phyloP scores from a whole-genome alignment of 2,888 invertebrate species.

The Crioceris asparagi region DNA sequence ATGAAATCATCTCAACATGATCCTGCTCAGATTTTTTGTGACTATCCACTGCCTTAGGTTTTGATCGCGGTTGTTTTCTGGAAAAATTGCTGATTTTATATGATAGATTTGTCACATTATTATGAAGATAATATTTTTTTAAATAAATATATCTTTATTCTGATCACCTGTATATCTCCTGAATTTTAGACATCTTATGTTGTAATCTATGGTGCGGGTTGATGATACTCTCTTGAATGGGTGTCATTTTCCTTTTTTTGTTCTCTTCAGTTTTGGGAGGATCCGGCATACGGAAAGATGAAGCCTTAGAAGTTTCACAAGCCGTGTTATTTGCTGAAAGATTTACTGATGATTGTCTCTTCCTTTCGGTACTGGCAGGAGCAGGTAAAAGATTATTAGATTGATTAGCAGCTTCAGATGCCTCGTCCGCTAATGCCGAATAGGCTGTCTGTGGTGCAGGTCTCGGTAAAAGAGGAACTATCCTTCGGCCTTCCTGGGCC shows the following conservation, averaged over 20 bases:
- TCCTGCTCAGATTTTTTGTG: constrained; percentile 26
- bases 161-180: constrained; percentile 35
- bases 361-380: constrained; percentile 40
- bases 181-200: constrained; percentile 35
- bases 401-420: constrained; percentile 53
- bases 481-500: constrained; percentile 77
- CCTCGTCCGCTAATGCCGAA: constrained; percentile 71
- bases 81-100: background rate
- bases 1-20: constrained; percentile 13
- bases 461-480: constrained; percentile 72
- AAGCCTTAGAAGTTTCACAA: constrained; percentile 22
- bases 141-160: background rate
- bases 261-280: constrained; percentile 34
- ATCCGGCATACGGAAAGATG: constrained; percentile 31
- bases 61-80: constrained; percentile 20
- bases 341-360: constrained; percentile 20
- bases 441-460: constrained; percentile 78
- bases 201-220: constrained; percentile 34
- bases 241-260: constrained; percentile 32
- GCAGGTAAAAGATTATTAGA: constrained; percentile 50
- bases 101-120: too few relatives aligned
- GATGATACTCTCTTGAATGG: constrained; percentile 30
- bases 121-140: background rate
- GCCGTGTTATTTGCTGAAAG: constrained; percentile 6
- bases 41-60: constrained; percentile 18